Percentiles rank a stretch among this genome's conserved stretches.
Conservation (phyloP, 2,797 vertebrate species). For the Lacerta bilineata region DNA sequence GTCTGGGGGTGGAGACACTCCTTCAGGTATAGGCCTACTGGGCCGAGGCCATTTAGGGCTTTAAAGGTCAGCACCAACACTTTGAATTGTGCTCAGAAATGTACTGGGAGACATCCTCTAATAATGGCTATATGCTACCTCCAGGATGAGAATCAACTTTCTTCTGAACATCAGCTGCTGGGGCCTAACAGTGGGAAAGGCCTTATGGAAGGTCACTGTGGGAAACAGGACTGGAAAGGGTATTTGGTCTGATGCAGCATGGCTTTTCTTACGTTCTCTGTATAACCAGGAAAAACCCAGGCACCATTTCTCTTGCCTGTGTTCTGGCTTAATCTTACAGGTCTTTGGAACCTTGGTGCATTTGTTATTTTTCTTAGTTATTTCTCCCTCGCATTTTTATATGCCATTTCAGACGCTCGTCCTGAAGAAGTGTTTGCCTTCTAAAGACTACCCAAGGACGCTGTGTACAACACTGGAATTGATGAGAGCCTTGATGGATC, state of each 20-base stretch:
- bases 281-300: neutral
- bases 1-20: no score
- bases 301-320: neutral
- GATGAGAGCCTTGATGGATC: slow-evolving; percentile 50
- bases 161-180: no score
- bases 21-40: no score
- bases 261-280: neutral
- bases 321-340: neutral
- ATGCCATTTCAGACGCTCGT: slow-evolving; percentile 40
- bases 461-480: slow-evolving; percentile 21
- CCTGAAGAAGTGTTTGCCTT: slow-evolving; percentile 42
- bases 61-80: no score
- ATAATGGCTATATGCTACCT: no score
- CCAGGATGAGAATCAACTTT: no score
- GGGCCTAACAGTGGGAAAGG: no score
- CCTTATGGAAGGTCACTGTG: no score
- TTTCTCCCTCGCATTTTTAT: slow-evolving; percentile 40
- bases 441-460: slow-evolving; percentile 49
- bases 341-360: slow-evolving; percentile 5
- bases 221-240: no score
- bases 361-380: neutral
- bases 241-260: neutral
- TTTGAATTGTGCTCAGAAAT: no score
- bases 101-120: no score
- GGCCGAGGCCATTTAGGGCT: no score